Evolutionary conservation across 1,140 invertebrate species (phyloP).

Genomic region (Ostrea edulis): DNA sequence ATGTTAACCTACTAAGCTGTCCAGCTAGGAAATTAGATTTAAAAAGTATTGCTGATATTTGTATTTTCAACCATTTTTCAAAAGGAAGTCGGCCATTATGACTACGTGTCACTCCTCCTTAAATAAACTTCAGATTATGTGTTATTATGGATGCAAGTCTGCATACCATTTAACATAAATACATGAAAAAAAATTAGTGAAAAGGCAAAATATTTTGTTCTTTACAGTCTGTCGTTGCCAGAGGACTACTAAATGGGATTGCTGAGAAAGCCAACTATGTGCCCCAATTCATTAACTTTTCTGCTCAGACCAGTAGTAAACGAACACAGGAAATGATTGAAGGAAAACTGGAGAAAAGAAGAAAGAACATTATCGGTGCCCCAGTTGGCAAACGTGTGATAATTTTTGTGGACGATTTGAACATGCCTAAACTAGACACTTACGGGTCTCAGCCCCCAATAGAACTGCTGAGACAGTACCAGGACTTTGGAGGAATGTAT

Average conservation of each 20-base stretch:
- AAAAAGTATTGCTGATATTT: no score
- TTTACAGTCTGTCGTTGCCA: conserved; percentile 86
- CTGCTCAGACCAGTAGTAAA: conserved; percentile 90
- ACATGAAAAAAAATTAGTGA: no score
- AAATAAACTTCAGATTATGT: no score
- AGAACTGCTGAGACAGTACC: conserved; percentile 85
- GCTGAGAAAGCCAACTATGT: conserved; percentile 84
- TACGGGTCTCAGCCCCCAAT: conserved; percentile 80
- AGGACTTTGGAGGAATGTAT: conserved; percentile 91
- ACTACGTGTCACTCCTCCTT: no score
- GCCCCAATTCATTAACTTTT: conserved; percentile 91
- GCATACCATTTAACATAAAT: no score
- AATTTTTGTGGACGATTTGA: conserved; percentile 82
- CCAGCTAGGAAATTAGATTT: no score
- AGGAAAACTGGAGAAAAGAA: conserved; percentile 79
- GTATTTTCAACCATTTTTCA: no score
- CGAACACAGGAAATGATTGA: conserved; percentile 81
- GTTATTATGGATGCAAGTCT: no score
- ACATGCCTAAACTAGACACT: conserved; percentile 80
- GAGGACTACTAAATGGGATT: conserved; percentile 86
- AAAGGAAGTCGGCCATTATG: no score
- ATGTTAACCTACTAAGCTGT: no score
- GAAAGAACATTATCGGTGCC: conserved; percentile 78
- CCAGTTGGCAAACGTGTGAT: conserved; percentile 77
- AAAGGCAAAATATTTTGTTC: not conserved